These are phyloP conservation scores for Psittacula echo DNA, from an alignment of 2,797 vertebrate genomes.

Conservation along the genomic window DNA sequence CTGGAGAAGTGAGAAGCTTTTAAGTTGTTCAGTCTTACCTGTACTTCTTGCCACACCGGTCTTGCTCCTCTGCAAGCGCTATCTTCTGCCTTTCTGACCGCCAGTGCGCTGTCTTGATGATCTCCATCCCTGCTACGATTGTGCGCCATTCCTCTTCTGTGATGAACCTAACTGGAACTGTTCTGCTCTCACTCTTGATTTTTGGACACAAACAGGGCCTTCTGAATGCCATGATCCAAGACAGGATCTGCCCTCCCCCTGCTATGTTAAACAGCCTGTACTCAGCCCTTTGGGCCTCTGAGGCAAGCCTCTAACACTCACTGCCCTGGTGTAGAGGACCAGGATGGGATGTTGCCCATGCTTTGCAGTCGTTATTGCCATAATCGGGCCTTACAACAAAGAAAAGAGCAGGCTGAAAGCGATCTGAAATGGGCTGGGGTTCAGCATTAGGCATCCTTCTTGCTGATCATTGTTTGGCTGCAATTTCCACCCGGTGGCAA, in stretches of 20 bases:
- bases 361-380: background rate
- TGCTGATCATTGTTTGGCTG: constrained; percentile 16
- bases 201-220: background rate
- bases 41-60: accelerated
- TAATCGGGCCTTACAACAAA: background rate
- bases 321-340: background rate
- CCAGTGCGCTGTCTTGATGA: accelerated
- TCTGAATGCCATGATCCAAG: background rate
- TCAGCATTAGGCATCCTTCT: constrained; percentile 39
- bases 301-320: background rate
- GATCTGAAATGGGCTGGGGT: constrained; percentile 15
- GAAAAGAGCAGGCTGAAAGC: background rate
- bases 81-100: background rate
- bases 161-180: background rate
- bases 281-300: background rate
- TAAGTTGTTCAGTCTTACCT: background rate
- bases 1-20: background rate
- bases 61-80: background rate
- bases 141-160: accelerated
- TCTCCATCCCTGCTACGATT: background rate
- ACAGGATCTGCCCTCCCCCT: accelerated
- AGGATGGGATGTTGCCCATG: background rate
- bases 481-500: constrained; percentile 22
- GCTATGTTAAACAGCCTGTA: background rate
- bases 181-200: background rate